Conservation (phyloP, 2,113 vertebrate genomes). For the Pachyramphus minor region DNA sequence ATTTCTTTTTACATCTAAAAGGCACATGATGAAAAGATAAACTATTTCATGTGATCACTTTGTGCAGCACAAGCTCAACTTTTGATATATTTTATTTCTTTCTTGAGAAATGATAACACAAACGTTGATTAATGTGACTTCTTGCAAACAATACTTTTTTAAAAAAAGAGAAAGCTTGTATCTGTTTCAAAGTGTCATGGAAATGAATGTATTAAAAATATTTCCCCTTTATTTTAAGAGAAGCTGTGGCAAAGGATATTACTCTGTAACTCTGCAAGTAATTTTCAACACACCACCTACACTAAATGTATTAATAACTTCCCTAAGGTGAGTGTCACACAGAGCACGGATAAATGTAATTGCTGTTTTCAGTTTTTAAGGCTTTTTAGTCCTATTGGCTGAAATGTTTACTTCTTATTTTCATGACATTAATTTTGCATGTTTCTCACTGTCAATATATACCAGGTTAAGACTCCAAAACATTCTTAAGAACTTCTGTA, state of each 20-base stretch:
- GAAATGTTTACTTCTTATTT: neutral
- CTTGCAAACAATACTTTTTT: neutral
- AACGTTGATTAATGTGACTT: neutral
- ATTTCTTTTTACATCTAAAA: neutral
- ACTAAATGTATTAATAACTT: slow-evolving; percentile 41
- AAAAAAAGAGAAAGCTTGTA: neutral
- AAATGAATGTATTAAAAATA: slow-evolving; percentile 5
- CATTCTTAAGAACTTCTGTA: neutral
- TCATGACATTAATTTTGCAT: neutral
- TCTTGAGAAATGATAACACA: neutral
- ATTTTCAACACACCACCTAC: slow-evolving; percentile 28
- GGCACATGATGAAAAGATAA: neutral
- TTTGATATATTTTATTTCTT: neutral
- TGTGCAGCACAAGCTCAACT: neutral
- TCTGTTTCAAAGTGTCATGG: neutral
- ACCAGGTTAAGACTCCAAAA: neutral
- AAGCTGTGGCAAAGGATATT: neutral
- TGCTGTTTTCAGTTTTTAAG: slow-evolving; percentile 16
- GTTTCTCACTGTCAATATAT: neutral
- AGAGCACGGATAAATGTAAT: slow-evolving; percentile 5
- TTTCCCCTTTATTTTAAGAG: slow-evolving; percentile 16
- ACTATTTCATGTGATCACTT: neutral
- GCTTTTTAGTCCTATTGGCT: neutral
- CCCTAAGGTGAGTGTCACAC: neutral
- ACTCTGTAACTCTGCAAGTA: neutral